phyloP scores from a whole-genome alignment of 2,888 invertebrate species.

The Plagodis pulveraria region DNA sequence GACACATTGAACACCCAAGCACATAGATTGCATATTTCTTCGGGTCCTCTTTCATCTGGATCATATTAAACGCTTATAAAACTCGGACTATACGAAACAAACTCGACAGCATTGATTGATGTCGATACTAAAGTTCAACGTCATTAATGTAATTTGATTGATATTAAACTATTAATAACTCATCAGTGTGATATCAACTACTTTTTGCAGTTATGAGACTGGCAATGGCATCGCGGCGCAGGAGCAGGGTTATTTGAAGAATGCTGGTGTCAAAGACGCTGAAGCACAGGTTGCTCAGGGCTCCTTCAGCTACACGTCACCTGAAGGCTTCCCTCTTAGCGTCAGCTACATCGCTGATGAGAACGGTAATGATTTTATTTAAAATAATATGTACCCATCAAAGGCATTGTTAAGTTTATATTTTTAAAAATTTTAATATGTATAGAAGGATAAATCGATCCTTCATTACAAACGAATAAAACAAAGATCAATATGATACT shows the following conservation, averaged over 20 bases:
- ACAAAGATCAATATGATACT: too few species aligned
- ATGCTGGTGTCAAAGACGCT: conserved; percentile 86
- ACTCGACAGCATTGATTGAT: conserved; percentile 30
- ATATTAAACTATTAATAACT: conserved; percentile 10
- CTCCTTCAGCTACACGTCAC: conserved; percentile 88
- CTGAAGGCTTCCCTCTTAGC: conserved; percentile 88
- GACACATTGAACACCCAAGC: conserved; percentile 7
- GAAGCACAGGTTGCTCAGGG: conserved; percentile 89
- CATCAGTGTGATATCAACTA: conserved; percentile 2
- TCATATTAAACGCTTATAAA: conserved; percentile 1
- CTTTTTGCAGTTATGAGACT: conserved; percentile 86
- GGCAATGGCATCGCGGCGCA: conserved; percentile 90
- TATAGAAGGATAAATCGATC: too few species aligned
- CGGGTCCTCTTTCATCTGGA: background rate
- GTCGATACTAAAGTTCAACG: conserved; percentile 27
- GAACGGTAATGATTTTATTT: conserved; percentile 78
- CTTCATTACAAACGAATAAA: too few species aligned
- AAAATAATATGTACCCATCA: background rate
- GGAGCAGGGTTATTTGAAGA: conserved; percentile 89
- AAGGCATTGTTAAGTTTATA: too few species aligned
- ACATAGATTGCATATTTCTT: background rate
- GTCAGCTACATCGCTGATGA: conserved; percentile 90
- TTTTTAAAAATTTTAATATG: too few species aligned
- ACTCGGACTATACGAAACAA: conserved; percentile 8
- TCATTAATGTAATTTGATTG: conserved; percentile 21